Conservation (phyloP, 2,888 invertebrate species). For the Boloria selene region DNA sequence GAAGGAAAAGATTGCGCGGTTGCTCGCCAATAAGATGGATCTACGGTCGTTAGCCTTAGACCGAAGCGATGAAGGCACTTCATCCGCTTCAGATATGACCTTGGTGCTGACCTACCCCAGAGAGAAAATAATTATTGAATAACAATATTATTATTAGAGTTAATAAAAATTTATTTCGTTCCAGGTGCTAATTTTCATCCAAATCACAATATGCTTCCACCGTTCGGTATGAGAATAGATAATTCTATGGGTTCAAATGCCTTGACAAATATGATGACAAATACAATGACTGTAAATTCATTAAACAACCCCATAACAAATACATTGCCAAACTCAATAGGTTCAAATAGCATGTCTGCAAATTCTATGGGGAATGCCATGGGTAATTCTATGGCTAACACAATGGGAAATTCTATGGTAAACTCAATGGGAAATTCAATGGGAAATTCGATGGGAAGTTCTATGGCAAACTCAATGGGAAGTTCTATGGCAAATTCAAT, state of each 20-base stretch:
- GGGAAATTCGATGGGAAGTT: slow-evolving; percentile 39
- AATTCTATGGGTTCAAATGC: slow-evolving; percentile 50
- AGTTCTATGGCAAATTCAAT: slow-evolving; percentile 40
- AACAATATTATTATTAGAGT: background rate
- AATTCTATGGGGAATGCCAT: slow-evolving; percentile 41
- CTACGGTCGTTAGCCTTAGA: too few relatives aligned
- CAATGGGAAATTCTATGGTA: slow-evolving; percentile 39
- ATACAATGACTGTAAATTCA: slow-evolving; percentile 44
- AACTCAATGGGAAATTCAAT: slow-evolving; percentile 41
- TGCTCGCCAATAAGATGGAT: too few relatives aligned
- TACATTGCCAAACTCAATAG: slow-evolving; percentile 37
- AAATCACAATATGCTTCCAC: slow-evolving; percentile 76
- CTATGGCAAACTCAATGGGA: slow-evolving; percentile 41
- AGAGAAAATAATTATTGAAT: too few relatives aligned
- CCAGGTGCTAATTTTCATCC: slow-evolving; percentile 80
- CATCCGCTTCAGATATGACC: too few relatives aligned
- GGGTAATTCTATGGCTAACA: slow-evolving; percentile 38
- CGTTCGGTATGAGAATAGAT: slow-evolving; percentile 79
- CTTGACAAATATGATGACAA: slow-evolving; percentile 45
- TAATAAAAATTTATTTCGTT: slow-evolving; percentile 34
- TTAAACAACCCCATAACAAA: slow-evolving; percentile 42
- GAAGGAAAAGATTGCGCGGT: too few relatives aligned
- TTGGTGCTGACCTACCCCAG: too few relatives aligned
- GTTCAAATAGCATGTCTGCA: slow-evolving; percentile 36
- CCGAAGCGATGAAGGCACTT: too few relatives aligned